A percentile compares a stretch with the other conserved stretches of the same genome.
Evolutionary conservation across 2,888 invertebrate genomes (phyloP).

Genomic region (Watsonalla cultraria): DNA sequence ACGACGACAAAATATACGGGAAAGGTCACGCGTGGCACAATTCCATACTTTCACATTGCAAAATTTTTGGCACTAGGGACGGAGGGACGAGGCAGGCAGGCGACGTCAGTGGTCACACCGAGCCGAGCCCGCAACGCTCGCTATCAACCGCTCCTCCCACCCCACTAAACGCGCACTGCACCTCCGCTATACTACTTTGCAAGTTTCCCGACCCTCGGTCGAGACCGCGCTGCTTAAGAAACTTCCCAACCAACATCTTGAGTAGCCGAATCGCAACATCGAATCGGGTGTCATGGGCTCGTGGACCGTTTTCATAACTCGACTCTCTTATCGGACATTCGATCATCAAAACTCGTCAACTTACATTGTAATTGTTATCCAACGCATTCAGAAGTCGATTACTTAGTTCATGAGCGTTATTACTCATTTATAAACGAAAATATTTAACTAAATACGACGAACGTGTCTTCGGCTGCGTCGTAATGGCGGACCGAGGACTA

Average conservation of each 20-base stretch:
- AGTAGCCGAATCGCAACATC: constrained; percentile 63
- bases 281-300: constrained; percentile 75
- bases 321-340: constrained; percentile 57
- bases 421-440: constrained; percentile 86
- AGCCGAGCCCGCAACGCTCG: constrained; percentile 66
- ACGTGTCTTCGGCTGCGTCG: constrained; percentile 79
- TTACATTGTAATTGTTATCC: constrained; percentile 99
- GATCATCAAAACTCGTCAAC: constrained; percentile 77
- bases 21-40: constrained; percentile 75
- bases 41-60: constrained; percentile 78
- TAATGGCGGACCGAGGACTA: constrained; percentile 80
- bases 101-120: constrained; percentile 75
- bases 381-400: constrained; percentile 97
- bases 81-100: constrained; percentile 64
- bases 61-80: constrained; percentile 76
- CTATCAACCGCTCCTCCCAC: constrained; percentile 38
- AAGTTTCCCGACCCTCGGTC: constrained; percentile 37
- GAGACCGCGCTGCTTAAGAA: constrained; percentile 36
- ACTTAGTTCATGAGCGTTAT: constrained; percentile 93
- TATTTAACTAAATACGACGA: constrained; percentile 80
- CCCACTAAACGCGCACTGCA: constrained; percentile 50
- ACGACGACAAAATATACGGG: constrained; percentile 52
- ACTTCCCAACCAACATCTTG: constrained; percentile 55
- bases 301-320: constrained; percentile 74
- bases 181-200: constrained; percentile 30